Base-by-base conservation (phyloP, 2,113 vertebrate genomes). In the Oncorhynchus nerka region DNA sequence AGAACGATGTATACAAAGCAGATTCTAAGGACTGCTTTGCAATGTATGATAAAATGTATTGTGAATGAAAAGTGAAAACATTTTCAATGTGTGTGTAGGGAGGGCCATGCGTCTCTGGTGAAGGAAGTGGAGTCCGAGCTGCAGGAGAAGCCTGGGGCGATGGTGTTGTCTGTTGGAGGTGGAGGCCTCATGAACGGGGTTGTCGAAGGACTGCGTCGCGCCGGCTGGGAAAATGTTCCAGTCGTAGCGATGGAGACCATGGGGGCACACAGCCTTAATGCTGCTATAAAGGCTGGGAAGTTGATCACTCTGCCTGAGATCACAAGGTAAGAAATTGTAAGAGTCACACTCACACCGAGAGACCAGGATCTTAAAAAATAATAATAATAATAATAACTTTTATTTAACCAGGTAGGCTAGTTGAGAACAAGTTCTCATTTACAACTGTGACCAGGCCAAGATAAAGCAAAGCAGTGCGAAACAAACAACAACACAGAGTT, bases 161-260 rank as follows among this genome's bases (percentile, higher is more conserved):
- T 98, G 0, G 91, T 97, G 84, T 84, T 98, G 89, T 91, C 97
- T 0, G 97, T 98, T 68, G 97, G 97, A 0, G 97, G 97, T 0
- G 96, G 97, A 4, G 97, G 97, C 4, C 94, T 98, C 75, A 90
- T 99, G 78, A 94, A 94, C 0, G 96, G 96, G 0, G 94, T 97
- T 0, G 92, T 93, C 59, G 92, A 94, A 0, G 97, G 97, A 3
- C 89, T 98, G 86, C 83, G 39, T 0, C 91, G 91, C 1, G 96
- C 94, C 74, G 92, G 90, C 71, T 99, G 97, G 97, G 91, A 77
- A 71, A 94, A 96, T 0, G 88, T 97, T 55, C 96, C 96, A 72
- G 72, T 98, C 4, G 0, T 99, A 0, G 93, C 96, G 4, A 94
- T 96, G 81, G 97, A 99, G 91, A 98, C 97, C 0, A 12, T 24